Evolutionary conservation across 2,888 invertebrate species (phyloP).

Genomic region (Sesia bembeciformis): DNA sequence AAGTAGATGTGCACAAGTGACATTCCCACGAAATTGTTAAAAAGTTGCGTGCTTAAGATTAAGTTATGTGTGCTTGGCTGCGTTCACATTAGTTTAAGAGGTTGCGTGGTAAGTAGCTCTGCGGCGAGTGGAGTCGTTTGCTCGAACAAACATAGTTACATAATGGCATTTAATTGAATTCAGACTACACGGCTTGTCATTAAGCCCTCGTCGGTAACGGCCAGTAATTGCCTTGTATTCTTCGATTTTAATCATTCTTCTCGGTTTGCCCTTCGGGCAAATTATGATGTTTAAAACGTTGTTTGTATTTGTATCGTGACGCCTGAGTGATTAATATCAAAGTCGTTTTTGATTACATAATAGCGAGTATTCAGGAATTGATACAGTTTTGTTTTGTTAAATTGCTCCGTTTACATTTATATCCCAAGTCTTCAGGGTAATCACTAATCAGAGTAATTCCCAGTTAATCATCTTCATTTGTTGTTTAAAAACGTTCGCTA

Average conservation of each 20-base stretch:
- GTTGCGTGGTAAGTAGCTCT: conserved; percentile 3
- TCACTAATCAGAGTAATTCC: no score
- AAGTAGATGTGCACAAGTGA: no score
- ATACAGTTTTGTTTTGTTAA: conserved; percentile 23
- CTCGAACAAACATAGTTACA: conserved; percentile 3
- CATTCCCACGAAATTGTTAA: no score
- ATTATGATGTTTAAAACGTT: conserved; percentile 38
- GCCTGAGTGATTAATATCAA: conserved; percentile 43
- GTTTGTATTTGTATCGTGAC: conserved; percentile 48
- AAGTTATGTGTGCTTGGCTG: conserved; percentile 4
- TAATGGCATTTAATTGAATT: conserved; percentile 20
- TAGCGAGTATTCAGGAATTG: conserved; percentile 21
- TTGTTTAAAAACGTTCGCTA: no score
- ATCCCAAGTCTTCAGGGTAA: neutral
- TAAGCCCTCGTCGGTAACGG: conserved; percentile 17
- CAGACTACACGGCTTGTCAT: conserved; percentile 19
- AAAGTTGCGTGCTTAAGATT: conserved; percentile 8
- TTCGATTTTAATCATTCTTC: conserved; percentile 31
- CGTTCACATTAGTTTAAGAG: conserved; percentile 7
- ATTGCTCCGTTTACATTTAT: conserved; percentile 9
- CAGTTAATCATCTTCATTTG: no score
- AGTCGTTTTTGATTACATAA: conserved; percentile 58
- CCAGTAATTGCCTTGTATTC: conserved; percentile 29
- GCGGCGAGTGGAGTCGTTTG: neutral
- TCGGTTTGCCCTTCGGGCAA: conserved; percentile 37